phyloP scores from a whole-genome alignment of 2,113 vertebrate species.

The Apus apus region DNA sequence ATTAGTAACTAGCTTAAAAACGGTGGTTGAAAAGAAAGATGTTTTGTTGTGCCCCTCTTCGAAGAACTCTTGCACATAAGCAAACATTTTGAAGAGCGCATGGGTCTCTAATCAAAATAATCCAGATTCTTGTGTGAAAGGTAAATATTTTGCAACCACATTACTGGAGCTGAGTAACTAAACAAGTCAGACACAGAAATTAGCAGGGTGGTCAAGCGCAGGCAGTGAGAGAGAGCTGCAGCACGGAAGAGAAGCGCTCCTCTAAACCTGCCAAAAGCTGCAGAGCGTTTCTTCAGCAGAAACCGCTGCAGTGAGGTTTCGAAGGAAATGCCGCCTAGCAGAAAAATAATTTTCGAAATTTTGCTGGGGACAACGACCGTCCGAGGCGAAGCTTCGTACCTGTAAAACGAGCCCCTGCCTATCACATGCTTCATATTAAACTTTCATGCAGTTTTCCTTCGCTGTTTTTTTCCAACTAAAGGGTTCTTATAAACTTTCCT shows the following conservation, averaged over 20 bases:
- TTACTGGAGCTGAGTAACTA: conserved; percentile 43
- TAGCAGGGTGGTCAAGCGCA: not conserved
- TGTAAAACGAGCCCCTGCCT: conserved; percentile 66
- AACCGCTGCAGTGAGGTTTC: not conserved
- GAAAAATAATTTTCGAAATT: not conserved
- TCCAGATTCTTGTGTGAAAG: conserved; percentile 61
- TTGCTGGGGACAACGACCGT: not conserved
- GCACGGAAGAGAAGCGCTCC: not conserved
- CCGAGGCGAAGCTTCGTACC: conserved; percentile 49
- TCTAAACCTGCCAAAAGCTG: not conserved
- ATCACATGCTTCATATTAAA: conserved; percentile 94
- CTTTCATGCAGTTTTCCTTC: conserved; percentile 81
- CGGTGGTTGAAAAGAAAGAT: not conserved
- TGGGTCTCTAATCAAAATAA: conserved; percentile 57
- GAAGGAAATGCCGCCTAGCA: conserved; percentile 5
- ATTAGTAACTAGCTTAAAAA: not conserved
- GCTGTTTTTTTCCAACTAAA: conserved; percentile 77
- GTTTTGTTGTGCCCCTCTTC: not conserved
- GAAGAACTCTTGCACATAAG: not conserved
- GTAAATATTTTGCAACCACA: conserved; percentile 63
- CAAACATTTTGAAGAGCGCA: conserved; percentile 49
- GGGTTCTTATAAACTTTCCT: conserved; percentile 94
- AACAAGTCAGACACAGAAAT: conserved; percentile 19
- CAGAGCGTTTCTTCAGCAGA: not conserved
- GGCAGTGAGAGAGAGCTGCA: not conserved